Evolutionary conservation across 2,888 invertebrate species (phyloP).

Genomic region (Pollenia griseotomentosa): DNA sequence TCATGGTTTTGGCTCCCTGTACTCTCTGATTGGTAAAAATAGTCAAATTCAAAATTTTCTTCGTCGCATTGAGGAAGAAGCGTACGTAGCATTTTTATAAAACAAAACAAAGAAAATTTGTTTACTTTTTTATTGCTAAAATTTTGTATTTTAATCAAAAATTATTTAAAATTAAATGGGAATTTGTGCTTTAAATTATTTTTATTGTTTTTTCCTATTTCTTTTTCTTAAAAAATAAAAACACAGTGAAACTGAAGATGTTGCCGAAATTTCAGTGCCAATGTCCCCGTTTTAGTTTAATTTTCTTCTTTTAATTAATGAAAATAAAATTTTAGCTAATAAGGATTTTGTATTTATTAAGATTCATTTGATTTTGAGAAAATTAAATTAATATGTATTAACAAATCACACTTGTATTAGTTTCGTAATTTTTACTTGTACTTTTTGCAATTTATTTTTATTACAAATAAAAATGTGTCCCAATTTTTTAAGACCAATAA

Average conservation of each 20-base stretch:
- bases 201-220: slow-evolving; percentile 14
- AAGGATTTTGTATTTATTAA: neutral
- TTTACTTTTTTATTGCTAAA: slow-evolving; percentile 1
- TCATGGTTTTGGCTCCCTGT: slow-evolving; percentile 80
- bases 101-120: neutral
- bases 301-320: neutral
- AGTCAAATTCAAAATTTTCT: slow-evolving; percentile 80
- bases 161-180: neutral
- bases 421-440: neutral
- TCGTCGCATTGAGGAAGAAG: slow-evolving; percentile 78
- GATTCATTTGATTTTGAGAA: neutral
- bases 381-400: slow-evolving; percentile 13
- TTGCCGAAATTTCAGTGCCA: slow-evolving; percentile 79
- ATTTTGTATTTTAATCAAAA: neutral
- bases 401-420: neutral
- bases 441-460: too few species aligned
- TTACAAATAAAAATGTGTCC: too few species aligned
- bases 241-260: slow-evolving; percentile 74
- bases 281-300: slow-evolving; percentile 73
- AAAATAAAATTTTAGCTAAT: neutral
- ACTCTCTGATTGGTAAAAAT: slow-evolving; percentile 79
- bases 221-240: slow-evolving; percentile 1
- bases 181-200: neutral
- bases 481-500: too few species aligned
- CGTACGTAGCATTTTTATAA: slow-evolving; percentile 75